Evolutionary conservation across 2,797 vertebrate genomes (phyloP).

Genomic region (Hybognathus amarus): DNA sequence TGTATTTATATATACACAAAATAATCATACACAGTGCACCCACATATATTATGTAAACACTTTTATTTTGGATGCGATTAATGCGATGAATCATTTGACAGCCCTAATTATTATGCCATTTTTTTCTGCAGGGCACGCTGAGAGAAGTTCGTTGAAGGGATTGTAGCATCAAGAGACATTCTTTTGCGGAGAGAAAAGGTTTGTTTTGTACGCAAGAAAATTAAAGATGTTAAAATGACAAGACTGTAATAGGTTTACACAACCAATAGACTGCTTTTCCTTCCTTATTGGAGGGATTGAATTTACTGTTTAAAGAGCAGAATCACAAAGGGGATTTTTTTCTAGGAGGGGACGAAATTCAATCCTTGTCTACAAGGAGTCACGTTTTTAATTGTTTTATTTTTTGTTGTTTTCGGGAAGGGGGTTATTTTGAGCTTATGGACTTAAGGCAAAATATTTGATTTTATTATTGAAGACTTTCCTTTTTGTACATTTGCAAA

Average conservation of each 20-base stretch:
- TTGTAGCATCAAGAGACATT: conserved; percentile 87
- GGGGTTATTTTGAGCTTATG: conserved; percentile 40
- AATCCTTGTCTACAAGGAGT: conserved; percentile 73
- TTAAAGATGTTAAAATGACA: background rate
- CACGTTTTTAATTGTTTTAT: conserved; percentile 78
- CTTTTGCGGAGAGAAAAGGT: conserved; percentile 68
- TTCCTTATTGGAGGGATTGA: conserved; percentile 76
- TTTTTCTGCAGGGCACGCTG: conserved; percentile 75
- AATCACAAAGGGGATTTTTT: conserved; percentile 92
- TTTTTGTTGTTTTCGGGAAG: conserved; percentile 80
- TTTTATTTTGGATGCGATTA: no score
- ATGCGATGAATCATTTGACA: no score
- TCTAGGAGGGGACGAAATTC: conserved; percentile 80
- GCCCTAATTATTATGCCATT: no score
- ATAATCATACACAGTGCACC: no score
- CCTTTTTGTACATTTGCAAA: conserved; percentile 92
- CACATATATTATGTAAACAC: no score
- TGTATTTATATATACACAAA: no score
- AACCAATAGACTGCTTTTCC: conserved; percentile 79
- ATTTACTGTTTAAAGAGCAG: conserved; percentile 80
- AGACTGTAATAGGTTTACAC: conserved; percentile 54
- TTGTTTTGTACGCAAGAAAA: conserved; percentile 46
- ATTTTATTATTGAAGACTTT: conserved; percentile 88
- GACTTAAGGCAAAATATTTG: conserved; percentile 77
- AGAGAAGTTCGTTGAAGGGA: conserved; percentile 98